These are phyloP conservation scores for Nomada goodeniana DNA, from an alignment of 2,888 invertebrate species.

Conservation along the genomic window DNA sequence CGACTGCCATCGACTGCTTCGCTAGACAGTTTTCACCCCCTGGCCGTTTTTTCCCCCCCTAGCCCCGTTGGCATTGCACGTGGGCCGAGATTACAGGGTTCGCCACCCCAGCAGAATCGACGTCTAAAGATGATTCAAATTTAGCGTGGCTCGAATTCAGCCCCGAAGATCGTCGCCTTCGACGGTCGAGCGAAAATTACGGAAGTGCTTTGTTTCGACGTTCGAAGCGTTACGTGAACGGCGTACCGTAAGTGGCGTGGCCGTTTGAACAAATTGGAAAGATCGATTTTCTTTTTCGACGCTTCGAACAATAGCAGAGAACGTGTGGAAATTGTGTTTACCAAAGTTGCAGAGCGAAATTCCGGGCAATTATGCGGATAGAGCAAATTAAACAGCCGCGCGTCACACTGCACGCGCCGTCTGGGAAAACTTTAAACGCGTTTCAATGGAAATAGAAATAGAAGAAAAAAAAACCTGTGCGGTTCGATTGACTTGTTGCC, in stretches of 20 bases:
- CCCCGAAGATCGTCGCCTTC: constrained; percentile 67
- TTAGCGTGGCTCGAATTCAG: constrained; percentile 60
- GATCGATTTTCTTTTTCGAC: background rate
- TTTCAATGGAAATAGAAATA: too few species aligned
- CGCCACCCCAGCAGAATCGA: constrained; percentile 66
- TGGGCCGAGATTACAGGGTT: constrained; percentile 82
- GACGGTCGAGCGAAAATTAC: constrained; percentile 45
- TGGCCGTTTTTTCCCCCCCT: constrained; percentile 62
- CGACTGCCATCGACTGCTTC: constrained; percentile 46
- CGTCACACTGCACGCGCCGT: too few species aligned
- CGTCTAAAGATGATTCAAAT: constrained; percentile 81
- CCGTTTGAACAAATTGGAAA: too few species aligned
- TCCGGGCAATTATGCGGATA: too few species aligned
- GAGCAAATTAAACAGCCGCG: too few species aligned
- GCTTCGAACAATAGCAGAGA: too few species aligned
- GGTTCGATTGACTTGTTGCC: too few species aligned
- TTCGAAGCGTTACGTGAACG: constrained; percentile 51
- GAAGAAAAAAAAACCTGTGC: too few species aligned
- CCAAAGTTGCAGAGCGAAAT: too few species aligned
- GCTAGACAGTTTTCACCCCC: constrained; percentile 45
- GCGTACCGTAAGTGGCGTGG: background rate
- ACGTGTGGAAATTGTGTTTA: too few species aligned
- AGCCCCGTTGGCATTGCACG: constrained; percentile 73
- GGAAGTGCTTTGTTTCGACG: constrained; percentile 60
- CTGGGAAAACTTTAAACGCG: too few species aligned